Base-by-base conservation (phyloP, 2,797 vertebrate genomes). In the Loriculus beryllinus region DNA sequence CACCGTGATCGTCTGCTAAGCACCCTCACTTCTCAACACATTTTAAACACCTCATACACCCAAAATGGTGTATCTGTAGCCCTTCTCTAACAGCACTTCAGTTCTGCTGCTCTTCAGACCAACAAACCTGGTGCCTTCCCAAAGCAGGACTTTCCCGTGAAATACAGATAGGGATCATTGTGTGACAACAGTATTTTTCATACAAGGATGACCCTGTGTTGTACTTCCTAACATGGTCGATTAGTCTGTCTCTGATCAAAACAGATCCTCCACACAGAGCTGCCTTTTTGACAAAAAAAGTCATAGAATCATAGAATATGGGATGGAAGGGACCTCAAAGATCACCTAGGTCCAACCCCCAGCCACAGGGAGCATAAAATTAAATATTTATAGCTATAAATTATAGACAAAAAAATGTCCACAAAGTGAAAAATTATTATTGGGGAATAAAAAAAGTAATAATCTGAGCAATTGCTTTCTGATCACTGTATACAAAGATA, bases 401-500 rank as follows among this genome's bases (percentile, higher is more conserved):
- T 64, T 80, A 71, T 7, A 54, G 68, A 56, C 39, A n/a, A 68
- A 78, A 70, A 84, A 77, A 33, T 29, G 3, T 85, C 56, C 35
- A 47, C 42, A 77, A 64, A 89, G 17, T 26, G 35, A 87, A 82
- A 91, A 87, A 82, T n/a, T 68, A 57, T 87, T 67, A 77, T 10
- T 89, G 54, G 35, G 52, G 57, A 64, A 57, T 76, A 63, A 84
- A 92, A 40, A 49, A 49, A 71, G 72, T n/a, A 57, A 14, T 37
- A 80, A 93, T 77, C 89, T 48, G 88, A 90, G 92, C 64, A 91
- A 89, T 92, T 85, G 69, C 71, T 80, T 93, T 80, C 84, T 95
- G 89, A 89, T 91, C 79, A 83, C 39, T 49, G 39, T 52, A 62
- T 6, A 90, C 62, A 87, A 75, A 79, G 80, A 86, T 75, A 57